These are phyloP conservation scores for Oceanites oceanicus DNA, from an alignment of 2,113 vertebrate genomes.

Conservation along the genomic window DNA sequence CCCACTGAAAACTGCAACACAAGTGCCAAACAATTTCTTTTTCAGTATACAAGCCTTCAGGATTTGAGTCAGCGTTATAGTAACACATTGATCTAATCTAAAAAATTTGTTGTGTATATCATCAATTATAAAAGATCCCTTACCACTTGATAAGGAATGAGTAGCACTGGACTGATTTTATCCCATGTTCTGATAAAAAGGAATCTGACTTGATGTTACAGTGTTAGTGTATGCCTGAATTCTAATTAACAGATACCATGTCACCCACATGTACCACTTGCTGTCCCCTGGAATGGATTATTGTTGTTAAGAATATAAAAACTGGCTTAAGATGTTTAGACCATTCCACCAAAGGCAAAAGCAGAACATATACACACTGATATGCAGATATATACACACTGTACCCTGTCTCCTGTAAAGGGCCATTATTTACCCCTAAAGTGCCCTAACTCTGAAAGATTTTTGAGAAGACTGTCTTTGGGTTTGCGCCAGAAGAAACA, in stretches of 20 bases:
- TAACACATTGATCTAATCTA: neutral
- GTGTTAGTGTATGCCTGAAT: neutral
- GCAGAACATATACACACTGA: fast-evolving
- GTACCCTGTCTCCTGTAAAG: neutral
- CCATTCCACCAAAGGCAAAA: neutral
- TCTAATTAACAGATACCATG: neutral
- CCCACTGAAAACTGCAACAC: neutral
- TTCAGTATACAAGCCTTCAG: neutral
- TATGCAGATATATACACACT: neutral
- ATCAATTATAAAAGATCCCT: neutral
- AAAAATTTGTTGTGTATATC: neutral
- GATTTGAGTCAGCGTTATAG: neutral
- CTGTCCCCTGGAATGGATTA: neutral
- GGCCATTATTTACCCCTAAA: neutral
- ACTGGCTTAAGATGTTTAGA: fast-evolving
- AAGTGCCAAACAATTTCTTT: neutral
- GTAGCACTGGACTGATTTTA: neutral
- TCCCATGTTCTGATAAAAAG: neutral
- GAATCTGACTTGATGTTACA: neutral
- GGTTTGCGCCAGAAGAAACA: neutral
- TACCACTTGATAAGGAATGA: neutral
- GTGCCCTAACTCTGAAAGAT: neutral
- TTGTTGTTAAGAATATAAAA: neutral
- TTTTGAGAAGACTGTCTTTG: neutral
- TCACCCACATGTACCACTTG: neutral